A percentile compares a stretch with the other conserved stretches of the same genome.
Conservation (phyloP, 2,888 invertebrate genomes). For the Aelia acuminata region DNA sequence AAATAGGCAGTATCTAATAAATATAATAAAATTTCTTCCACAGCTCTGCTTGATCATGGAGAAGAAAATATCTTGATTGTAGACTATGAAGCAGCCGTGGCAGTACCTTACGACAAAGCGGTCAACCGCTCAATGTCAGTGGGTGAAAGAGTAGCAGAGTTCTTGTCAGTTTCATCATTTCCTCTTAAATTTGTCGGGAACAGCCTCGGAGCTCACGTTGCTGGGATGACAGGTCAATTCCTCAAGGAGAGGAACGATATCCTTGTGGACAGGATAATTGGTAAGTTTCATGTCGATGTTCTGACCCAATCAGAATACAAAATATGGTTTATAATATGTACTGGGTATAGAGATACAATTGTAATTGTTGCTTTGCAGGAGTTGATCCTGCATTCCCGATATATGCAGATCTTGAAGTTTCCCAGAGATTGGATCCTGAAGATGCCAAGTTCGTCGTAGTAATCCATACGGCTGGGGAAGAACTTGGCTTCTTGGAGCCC, state of each 20-base stretch:
- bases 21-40: background rate
- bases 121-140: background rate
- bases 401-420: background rate
- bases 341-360: background rate
- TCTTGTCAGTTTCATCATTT: background rate
- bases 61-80: background rate
- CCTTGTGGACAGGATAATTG: background rate
- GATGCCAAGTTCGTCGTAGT: background rate
- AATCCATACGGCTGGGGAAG: background rate
- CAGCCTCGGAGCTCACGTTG: constrained; percentile 10
- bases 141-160: background rate
- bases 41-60: background rate
- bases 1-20: background rate
- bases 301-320: no score
- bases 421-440: constrained; percentile 1
- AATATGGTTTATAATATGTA: background rate
- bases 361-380: background rate
- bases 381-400: constrained; percentile 25
- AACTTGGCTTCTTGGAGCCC: constrained; percentile 6
- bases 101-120: background rate
- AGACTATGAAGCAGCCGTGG: constrained; percentile 18
- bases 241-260: background rate
- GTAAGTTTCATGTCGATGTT: background rate
- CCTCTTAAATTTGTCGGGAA: background rate
- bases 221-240: background rate